These are phyloP conservation scores for Iselma pallidipennis DNA, from an alignment of 2,888 invertebrate genomes.

Conservation along the genomic window DNA sequence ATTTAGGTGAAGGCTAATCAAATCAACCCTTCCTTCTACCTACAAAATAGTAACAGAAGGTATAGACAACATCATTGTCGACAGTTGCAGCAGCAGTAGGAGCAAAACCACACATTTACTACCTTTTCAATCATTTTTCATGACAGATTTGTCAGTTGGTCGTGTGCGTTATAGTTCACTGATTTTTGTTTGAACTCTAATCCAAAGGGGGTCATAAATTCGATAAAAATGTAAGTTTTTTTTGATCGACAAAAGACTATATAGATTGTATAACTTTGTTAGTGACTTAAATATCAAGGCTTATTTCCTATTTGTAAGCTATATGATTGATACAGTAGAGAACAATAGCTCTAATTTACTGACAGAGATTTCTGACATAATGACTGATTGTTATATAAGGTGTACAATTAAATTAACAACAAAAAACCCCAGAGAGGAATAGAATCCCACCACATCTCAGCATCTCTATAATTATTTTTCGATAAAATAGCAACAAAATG, in stretches of 20 bases:
- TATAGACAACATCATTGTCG: no score
- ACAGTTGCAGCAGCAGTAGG: constrained; percentile 7
- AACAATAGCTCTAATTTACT: neutral
- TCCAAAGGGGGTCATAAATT: constrained; percentile 11
- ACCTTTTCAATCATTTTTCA: constrained; percentile 32
- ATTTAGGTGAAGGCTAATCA: neutral
- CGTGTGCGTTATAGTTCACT: constrained; percentile 31
- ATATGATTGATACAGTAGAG: no score
- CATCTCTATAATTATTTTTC: neutral
- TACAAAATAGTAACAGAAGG: no score
- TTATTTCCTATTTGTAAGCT: no score
- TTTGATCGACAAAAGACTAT: neutral
- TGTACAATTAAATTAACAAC: neutral
- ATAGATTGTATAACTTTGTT: no score
- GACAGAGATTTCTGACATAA: neutral
- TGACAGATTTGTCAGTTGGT: constrained; percentile 40
- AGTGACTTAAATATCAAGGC: no score
- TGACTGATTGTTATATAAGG: neutral
- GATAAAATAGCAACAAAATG: neutral
- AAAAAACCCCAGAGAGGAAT: neutral
- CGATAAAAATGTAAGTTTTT: neutral
- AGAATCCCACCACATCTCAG: no score
- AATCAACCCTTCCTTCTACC: neutral
- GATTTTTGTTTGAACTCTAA: constrained; percentile 15
- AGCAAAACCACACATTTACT: constrained; percentile 4